A percentile compares a stretch with the other conserved stretches of the same genome.
Evolutionary conservation across 2,797 vertebrate genomes (phyloP).

Genomic region (Nannoperca obscura): DNA sequence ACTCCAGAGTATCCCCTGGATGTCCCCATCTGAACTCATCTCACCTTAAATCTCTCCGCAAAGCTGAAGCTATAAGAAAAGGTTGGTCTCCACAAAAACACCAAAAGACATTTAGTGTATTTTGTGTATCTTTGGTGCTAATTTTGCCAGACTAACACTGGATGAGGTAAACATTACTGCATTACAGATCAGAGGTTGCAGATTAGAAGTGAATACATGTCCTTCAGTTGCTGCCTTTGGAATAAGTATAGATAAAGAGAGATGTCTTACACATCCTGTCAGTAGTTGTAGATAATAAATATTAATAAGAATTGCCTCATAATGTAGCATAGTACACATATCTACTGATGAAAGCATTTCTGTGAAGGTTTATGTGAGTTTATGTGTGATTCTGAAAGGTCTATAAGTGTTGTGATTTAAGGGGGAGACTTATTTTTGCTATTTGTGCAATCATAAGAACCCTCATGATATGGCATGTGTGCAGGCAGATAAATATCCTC

Average conservation of each 20-base stretch:
- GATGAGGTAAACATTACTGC: slow-evolving; percentile 16
- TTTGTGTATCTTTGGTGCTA: background rate
- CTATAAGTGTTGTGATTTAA: background rate
- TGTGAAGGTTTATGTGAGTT: background rate
- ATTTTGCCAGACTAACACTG: background rate
- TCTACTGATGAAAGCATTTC: slow-evolving; percentile 11
- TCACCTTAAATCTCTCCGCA: background rate
- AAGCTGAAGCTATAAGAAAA: background rate
- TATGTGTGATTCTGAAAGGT: slow-evolving; percentile 3
- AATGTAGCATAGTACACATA: background rate
- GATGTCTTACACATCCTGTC: slow-evolving; percentile 19
- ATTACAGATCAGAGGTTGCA: slow-evolving; percentile 13
- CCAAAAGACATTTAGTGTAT: background rate
- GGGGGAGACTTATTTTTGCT: slow-evolving; percentile 13
- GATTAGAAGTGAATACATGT: slow-evolving; percentile 29
- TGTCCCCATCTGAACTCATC: background rate
- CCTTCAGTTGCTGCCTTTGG: slow-evolving; percentile 38
- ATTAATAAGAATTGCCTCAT: slow-evolving; percentile 35
- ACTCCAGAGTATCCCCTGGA: background rate
- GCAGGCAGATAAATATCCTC: slow-evolving; percentile 11
- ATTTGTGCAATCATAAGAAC: background rate
- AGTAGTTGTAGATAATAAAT: slow-evolving; percentile 26
- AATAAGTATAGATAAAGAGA: slow-evolving; percentile 2
- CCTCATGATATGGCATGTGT: background rate
- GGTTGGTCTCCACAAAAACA: background rate